phyloP scores from a whole-genome alignment of 2,888 invertebrate genomes.

The Agrilus mali region DNA sequence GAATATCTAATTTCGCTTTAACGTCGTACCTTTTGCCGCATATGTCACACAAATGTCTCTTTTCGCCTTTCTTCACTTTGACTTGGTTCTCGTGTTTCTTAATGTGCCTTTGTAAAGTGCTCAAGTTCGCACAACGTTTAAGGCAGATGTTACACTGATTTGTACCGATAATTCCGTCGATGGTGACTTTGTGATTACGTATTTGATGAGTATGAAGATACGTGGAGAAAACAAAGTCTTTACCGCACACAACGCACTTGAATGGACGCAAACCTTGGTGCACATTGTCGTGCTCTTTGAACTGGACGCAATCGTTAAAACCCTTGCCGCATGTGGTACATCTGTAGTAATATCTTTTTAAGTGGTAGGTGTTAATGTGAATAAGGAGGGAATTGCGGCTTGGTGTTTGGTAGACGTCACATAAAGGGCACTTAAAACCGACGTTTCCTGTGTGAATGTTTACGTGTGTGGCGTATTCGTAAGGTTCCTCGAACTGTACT shows the following conservation, averaged over 20 bases:
- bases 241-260: constrained; percentile 39
- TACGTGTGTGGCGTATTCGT: constrained; percentile 25
- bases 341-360: constrained; percentile 33
- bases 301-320: constrained; percentile 39
- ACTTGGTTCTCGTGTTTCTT: constrained; percentile 36
- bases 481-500: constrained; percentile 23
- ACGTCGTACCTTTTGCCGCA: constrained; percentile 28
- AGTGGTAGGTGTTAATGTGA: constrained; percentile 24
- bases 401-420: constrained; percentile 16
- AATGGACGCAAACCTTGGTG: constrained; percentile 41
- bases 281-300: constrained; percentile 42
- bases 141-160: constrained; percentile 26
- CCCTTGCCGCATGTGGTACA: constrained; percentile 41
- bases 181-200: constrained; percentile 26
- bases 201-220: constrained; percentile 36
- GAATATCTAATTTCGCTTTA: constrained; percentile 25
- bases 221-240: constrained; percentile 37
- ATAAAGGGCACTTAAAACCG: constrained; percentile 6
- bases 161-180: constrained; percentile 32
- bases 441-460: constrained; percentile 20
- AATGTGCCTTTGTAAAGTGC: constrained; percentile 36
- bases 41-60: constrained; percentile 26
- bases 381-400: constrained; percentile 19
- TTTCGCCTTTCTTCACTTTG: constrained; percentile 23
- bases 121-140: constrained; percentile 24